Evolutionary conservation across 2,888 invertebrate genomes (phyloP), one percentile per base, ranked within the genome.

Genomic region (Colletes collaris): DNA sequence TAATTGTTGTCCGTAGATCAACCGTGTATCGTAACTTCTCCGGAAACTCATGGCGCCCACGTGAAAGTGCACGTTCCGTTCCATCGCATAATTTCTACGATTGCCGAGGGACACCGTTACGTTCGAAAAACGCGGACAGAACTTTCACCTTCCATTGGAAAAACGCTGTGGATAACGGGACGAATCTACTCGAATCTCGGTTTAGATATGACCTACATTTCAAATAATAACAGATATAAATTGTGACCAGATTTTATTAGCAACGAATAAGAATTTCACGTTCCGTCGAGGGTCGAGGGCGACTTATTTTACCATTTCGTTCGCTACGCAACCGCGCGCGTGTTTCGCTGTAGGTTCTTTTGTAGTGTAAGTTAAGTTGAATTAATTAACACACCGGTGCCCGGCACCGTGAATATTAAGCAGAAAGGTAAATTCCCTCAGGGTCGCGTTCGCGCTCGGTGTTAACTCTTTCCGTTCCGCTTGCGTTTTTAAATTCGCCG

Each of bases 1-100:
- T 90, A 89, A 89, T 89, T 89, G 88, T 89, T 89, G 87, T 88
- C 77, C 88, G 87, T 89, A 89, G 86, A 89, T 89, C 88, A 89
- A 78, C 52, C 79, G 70, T 56, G 83, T 84, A 85, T 89, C 89
- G 86, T 89, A 89, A 88, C 84, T 88, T 88, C 75, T 83, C 83
- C 79, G 79, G 85, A 83, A 86, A 87, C 81, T 79, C 83, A 56
- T 50, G 71, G 86, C 88, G 85, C 89, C 89, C 86, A 89, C 89
- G 84, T 86, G 76, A 67, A 76, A 52, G 72, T 68, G 65, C 74
- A 60, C 64, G 75, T 37, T 55, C 49, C 76, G 70, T 76, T 72
- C 63, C 64, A 70, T 77, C 81, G 72, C 73, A 86, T 86, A 86
- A 86, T 86, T 86, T 64, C 79, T 70, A 49, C 40, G 62, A 86